A percentile compares a stretch with the other conserved stretches of the same genome.
Evolutionary conservation across 2,888 invertebrate species (phyloP).

Genomic region (Monochamus alternatus): DNA sequence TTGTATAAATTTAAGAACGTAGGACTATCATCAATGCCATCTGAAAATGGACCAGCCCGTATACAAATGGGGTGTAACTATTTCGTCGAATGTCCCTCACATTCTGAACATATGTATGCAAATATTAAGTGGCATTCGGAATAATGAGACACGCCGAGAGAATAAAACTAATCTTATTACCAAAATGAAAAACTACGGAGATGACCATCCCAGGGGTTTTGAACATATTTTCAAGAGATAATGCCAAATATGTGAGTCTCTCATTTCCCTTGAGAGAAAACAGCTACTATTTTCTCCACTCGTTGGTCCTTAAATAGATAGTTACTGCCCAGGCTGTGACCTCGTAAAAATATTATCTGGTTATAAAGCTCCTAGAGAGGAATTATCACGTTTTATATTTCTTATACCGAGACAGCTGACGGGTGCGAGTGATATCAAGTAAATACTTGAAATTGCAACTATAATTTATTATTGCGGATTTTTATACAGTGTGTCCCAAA

Average conservation of each 20-base stretch:
- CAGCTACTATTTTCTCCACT: conserved; percentile 65
- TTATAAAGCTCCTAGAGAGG: conserved; percentile 50
- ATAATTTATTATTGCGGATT: too few species aligned
- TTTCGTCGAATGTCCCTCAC: too few species aligned
- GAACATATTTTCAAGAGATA: conserved; percentile 65
- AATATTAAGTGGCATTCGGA: background rate
- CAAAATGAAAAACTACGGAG: conserved; percentile 59
- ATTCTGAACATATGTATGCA: background rate
- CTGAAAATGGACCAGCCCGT: too few species aligned
- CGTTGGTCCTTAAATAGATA: conserved; percentile 65
- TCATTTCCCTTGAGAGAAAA: conserved; percentile 67
- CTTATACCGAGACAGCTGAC: conserved; percentile 16
- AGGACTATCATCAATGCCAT: too few species aligned
- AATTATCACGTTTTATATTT: conserved; percentile 31
- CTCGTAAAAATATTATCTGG: conserved; percentile 66
- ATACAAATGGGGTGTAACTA: too few species aligned
- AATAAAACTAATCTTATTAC: conserved; percentile 49
- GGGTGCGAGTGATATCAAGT: background rate
- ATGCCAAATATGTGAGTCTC: conserved; percentile 65
- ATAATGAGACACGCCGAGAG: conserved; percentile 33
- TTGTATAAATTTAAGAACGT: too few species aligned
- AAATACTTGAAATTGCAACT: background rate
- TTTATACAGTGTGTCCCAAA: background rate
- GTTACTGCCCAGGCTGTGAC: conserved; percentile 66
- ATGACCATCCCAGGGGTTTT: conserved; percentile 64